A percentile compares a stretch with the other conserved stretches of the same genome.
Conservation (phyloP, 2,113 vertebrate genomes). For the Noctilio leporinus region DNA sequence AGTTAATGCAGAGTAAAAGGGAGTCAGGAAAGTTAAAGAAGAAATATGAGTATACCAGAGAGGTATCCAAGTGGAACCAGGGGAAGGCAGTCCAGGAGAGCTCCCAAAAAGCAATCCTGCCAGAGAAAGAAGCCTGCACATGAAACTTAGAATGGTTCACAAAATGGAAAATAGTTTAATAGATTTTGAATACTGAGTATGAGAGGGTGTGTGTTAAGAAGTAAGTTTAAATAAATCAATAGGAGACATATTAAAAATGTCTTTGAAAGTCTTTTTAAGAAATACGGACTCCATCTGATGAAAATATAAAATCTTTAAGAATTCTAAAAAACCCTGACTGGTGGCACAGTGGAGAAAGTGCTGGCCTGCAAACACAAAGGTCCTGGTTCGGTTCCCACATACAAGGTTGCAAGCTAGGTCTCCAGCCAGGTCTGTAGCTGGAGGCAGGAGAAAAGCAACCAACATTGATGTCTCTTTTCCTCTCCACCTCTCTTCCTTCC, state of each 20-base stretch:
- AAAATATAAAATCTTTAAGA: not conserved
- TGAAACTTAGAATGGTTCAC: not conserved
- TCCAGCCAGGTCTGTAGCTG: no score
- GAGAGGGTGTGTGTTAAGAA: not conserved
- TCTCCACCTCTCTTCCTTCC: no score
- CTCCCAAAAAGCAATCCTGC: not conserved
- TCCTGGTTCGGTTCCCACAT: no score
- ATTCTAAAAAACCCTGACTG: not conserved
- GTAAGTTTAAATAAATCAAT: not conserved
- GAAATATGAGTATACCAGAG: not conserved
- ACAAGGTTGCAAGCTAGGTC: no score
- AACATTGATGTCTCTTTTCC: no score
- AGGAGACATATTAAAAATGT: not conserved
- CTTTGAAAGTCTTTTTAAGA: not conserved
- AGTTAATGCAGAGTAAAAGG: not conserved
- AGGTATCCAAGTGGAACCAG: not conserved
- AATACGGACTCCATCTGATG: not conserved
- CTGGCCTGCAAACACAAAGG: no score
- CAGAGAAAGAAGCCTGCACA: not conserved
- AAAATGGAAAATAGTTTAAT: not conserved
- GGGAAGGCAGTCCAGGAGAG: not conserved
- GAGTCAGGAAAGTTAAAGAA: not conserved
- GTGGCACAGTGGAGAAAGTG: no score
- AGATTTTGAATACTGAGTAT: not conserved
- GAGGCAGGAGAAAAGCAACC: no score